These are phyloP conservation scores for Cassiopea xamachana DNA, from an alignment of 30 jellyfish, hydroid and myxozoan species.

Conservation along the genomic window DNA sequence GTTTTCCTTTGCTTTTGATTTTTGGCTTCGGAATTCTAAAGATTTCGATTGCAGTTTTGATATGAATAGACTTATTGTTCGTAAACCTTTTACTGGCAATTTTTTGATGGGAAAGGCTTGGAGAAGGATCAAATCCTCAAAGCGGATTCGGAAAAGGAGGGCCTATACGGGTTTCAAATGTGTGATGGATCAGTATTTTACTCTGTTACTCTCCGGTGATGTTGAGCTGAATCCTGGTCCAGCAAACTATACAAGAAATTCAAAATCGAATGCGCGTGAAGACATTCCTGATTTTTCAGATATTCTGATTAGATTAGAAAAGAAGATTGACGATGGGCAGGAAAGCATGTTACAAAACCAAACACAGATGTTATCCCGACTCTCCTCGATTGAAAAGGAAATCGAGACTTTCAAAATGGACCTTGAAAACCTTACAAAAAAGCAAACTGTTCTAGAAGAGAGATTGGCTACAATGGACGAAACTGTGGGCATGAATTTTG, in stretches of 20 bases:
- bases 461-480: not conserved
- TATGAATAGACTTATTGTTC: not conserved
- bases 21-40: not conserved
- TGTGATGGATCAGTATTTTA: not conserved
- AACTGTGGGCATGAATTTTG: not conserved
- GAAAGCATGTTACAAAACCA: constrained; percentile 7
- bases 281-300: constrained; percentile 9
- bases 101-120: not conserved
- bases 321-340: constrained; percentile 7
- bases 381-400: not conserved
- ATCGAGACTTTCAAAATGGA: not conserved
- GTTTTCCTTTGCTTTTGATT: not conserved
- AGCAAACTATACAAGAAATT: not conserved
- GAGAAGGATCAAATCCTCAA: not conserved
- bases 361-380: not conserved
- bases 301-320: not conserved
- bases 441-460: not conserved
- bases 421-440: not conserved
- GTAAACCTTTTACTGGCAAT: not conserved
- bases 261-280: not conserved
- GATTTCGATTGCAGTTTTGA: not conserved
- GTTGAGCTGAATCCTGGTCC: constrained; percentile 15
- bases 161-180: not conserved
- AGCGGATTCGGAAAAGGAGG: constrained; percentile 8
- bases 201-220: not conserved